phyloP scores from a whole-genome alignment of 2,113 vertebrate genomes.

The Tyrannus savana region DNA sequence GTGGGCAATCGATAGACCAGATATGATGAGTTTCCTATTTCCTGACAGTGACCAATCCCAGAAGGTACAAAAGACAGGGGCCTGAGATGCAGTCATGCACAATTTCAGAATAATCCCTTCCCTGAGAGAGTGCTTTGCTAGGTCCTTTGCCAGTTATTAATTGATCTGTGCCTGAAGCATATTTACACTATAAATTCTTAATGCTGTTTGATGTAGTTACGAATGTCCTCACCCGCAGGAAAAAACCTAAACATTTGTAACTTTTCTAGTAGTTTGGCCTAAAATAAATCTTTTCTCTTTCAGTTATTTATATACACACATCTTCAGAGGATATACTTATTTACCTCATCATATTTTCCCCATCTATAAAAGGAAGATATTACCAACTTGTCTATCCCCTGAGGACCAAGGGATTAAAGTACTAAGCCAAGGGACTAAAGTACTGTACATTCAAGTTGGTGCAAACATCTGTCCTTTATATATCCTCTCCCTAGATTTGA shows the following conservation, averaged over 20 bases:
- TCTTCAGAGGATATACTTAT: background rate
- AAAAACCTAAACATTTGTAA: background rate
- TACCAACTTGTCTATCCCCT: background rate
- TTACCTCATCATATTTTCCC: background rate
- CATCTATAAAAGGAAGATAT: background rate
- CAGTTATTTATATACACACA: background rate
- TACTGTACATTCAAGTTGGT: background rate
- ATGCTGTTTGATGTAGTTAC: background rate
- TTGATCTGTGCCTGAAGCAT: background rate
- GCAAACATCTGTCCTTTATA: background rate
- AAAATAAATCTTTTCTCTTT: background rate
- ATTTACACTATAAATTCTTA: constrained; percentile 40
- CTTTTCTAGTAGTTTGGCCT: background rate
- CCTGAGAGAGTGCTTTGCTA: background rate
- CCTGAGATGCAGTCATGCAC: background rate
- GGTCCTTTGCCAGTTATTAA: constrained; percentile 1
- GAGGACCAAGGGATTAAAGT: background rate
- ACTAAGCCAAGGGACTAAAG: background rate
- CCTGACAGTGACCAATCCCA: background rate
- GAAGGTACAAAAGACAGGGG: background rate
- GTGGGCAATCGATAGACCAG: background rate
- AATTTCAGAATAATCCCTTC: background rate
- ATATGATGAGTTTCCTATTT: background rate
- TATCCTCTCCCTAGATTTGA: background rate
- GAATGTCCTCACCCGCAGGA: background rate